These are phyloP conservation scores for Drosophila mimica DNA, from an alignment of 2,888 invertebrate genomes.

Conservation along the genomic window DNA sequence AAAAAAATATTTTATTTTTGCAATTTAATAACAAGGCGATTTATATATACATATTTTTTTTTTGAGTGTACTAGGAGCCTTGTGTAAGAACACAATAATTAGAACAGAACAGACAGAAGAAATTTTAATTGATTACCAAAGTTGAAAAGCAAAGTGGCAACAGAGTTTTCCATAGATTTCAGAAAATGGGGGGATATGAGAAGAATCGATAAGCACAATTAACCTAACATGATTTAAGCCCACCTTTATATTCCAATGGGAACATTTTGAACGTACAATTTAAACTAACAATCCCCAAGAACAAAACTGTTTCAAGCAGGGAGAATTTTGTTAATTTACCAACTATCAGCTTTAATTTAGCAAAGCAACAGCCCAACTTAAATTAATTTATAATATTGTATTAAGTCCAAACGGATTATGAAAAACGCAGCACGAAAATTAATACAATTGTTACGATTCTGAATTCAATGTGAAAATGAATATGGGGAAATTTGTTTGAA, in stretches of 20 bases:
- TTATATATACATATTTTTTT: neutral
- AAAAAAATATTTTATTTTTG: neutral
- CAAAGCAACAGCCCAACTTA: neutral
- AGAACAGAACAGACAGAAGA: neutral
- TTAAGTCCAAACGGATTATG: neutral
- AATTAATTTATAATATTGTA: neutral
- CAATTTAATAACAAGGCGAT: too few relatives aligned
- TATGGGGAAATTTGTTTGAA: constrained; percentile 1
- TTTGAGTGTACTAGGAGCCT: neutral
- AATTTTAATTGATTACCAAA: neutral
- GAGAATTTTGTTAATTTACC: constrained; percentile 17
- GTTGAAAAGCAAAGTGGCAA: neutral
- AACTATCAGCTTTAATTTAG: constrained; percentile 15
- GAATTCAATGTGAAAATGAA: neutral
- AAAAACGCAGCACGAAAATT: neutral
- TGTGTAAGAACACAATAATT: neutral
- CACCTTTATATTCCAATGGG: constrained; percentile 70
- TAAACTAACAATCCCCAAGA: constrained; percentile 40
- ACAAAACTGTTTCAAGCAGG: neutral
- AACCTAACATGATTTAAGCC: constrained; percentile 57
- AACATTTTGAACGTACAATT: constrained; percentile 66
- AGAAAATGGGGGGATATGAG: neutral
- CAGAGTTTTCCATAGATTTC: constrained; percentile 1
- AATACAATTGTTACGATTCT: neutral
- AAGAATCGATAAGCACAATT: constrained; percentile 1